These are phyloP conservation scores for Aphrophora alni DNA, from an alignment of 2,888 invertebrate genomes.

Conservation along the genomic window DNA sequence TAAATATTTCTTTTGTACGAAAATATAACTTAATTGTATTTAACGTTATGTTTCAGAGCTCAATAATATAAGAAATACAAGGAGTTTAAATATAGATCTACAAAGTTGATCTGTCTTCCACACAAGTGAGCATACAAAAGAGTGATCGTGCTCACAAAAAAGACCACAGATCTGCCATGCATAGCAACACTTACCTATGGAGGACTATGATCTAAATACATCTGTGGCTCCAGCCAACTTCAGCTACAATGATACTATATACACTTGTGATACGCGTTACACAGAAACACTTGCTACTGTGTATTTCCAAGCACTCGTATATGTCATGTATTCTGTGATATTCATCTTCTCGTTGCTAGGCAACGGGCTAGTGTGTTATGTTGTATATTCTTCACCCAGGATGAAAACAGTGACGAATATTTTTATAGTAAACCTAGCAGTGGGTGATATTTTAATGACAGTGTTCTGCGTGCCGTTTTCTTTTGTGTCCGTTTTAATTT, in stretches of 20 bases:
- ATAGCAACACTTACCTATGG: background rate
- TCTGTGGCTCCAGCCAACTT: background rate
- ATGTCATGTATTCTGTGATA: conserved; percentile 73
- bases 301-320: conserved; percentile 60
- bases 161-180: background rate
- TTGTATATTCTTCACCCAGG: conserved; percentile 80
- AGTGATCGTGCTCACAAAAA: too few species aligned
- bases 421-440: conserved; percentile 87
- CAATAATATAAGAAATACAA: too few species aligned
- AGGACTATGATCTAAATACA: background rate
- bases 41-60: too few species aligned
- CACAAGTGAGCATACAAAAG: too few species aligned
- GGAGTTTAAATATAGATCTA: too few species aligned
- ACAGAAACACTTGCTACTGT: conserved; percentile 51
- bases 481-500: conserved; percentile 78
- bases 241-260: background rate
- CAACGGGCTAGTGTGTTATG: conserved; percentile 84
- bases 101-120: too few species aligned
- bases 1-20: too few species aligned
- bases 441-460: conserved; percentile 90
- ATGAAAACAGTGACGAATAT: conserved; percentile 94
- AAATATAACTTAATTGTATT: too few species aligned
- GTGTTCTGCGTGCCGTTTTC: conserved; percentile 91
- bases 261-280: background rate
- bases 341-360: conserved; percentile 75